Evolutionary conservation across 2,797 vertebrate species (phyloP).

Genomic region (Anisognathus igniventris): DNA sequence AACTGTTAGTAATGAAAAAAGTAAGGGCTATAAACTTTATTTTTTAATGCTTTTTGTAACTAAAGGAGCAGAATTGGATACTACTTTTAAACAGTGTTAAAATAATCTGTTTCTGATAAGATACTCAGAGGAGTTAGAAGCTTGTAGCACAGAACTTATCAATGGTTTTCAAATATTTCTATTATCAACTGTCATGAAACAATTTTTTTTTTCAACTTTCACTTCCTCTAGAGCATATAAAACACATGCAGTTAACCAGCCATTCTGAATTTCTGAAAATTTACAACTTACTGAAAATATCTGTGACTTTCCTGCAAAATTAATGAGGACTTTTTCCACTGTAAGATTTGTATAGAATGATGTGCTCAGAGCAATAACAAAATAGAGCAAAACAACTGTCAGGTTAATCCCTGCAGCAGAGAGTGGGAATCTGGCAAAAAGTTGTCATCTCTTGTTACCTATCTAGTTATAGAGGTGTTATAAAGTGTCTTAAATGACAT

Average conservation of each 20-base stretch:
- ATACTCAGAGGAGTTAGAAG: neutral
- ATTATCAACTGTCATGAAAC: neutral
- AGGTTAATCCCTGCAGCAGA: neutral
- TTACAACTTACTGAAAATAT: neutral
- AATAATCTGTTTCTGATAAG: neutral
- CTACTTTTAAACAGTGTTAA: neutral
- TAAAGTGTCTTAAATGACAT: neutral
- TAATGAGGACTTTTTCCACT: neutral
- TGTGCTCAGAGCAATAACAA: neutral
- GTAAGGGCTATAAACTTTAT: neutral
- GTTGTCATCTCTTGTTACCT: neutral
- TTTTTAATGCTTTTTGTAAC: neutral
- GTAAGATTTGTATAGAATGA: neutral
- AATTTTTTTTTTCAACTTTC: neutral
- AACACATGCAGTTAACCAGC: neutral
- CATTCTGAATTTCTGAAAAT: neutral
- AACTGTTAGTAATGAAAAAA: neutral
- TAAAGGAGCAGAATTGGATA: neutral
- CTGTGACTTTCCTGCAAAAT: neutral
- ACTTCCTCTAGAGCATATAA: neutral
- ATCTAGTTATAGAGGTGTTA: neutral
- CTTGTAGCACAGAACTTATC: neutral
- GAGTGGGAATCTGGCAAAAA: neutral
- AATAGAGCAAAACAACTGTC: neutral
- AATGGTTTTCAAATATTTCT: neutral